Conservation (phyloP, 1,140 invertebrate species). For the Zeugodacus cucurbitae region DNA sequence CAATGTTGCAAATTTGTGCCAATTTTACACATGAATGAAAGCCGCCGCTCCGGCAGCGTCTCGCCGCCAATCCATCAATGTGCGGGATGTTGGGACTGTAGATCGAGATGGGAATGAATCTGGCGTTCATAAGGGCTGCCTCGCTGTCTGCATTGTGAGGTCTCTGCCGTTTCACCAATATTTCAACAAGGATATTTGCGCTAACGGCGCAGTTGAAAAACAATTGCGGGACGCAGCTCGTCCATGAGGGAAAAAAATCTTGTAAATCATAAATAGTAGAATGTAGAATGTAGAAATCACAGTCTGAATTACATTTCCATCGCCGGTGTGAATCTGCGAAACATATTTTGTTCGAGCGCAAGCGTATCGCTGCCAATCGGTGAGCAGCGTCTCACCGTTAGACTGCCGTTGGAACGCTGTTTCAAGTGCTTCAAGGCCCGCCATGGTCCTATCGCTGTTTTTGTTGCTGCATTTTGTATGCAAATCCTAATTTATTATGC, state of each 20-base stretch:
- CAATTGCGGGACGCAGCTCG: neutral
- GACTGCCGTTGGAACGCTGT: neutral
- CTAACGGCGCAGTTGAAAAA: neutral
- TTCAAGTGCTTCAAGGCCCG: neutral
- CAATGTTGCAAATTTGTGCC: neutral
- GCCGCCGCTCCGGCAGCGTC: neutral
- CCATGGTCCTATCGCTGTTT: neutral
- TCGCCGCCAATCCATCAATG: neutral
- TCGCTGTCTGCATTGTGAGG: neutral
- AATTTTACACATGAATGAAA: neutral
- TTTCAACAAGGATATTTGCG: neutral
- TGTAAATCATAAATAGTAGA: neutral
- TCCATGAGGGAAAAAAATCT: neutral
- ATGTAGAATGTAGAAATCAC: neutral
- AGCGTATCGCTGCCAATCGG: neutral
- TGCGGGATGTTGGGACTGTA: neutral
- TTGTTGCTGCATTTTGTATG: neutral
- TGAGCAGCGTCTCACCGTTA: neutral
- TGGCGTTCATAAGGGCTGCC: neutral
- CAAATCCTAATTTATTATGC: constrained; percentile 24
- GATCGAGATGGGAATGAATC: neutral
- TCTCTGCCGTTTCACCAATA: neutral
- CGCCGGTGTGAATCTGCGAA: neutral
- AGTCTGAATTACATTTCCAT: neutral
- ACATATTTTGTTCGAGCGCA: neutral